Evolutionary conservation across 2,888 invertebrate genomes (phyloP), one percentile per base, ranked within the genome.

Genomic region (Tenthredo mesomela): DNA sequence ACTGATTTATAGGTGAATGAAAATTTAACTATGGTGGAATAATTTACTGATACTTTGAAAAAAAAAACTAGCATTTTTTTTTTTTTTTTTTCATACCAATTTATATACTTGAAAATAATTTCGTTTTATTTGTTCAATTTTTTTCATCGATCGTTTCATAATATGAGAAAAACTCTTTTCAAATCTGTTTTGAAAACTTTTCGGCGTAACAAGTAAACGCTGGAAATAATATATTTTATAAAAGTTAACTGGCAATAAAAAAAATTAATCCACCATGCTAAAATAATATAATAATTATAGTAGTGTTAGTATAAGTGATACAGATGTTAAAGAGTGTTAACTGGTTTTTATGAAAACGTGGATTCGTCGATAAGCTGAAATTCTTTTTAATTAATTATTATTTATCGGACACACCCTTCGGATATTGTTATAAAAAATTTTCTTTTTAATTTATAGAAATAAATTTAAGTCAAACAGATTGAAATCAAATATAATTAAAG

Each of bases 401-500:
- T 61, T 58, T 5, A 37, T 61, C 40, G 25, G 80, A 61, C 61
- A 80, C 61, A 80, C 80, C 80, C 80, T 61, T 40, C n/a, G 61
- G 80, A 61, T 61, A 80, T 37, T 33, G 61, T 33, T 21, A 40
- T 61, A 40, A 40, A 33, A 33, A 33, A n/a, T n/a, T 6, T 33
- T 67, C 4, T 25, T 18, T 67, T 33, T 7, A 67, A 67, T 33
- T 67, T 12, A 18, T 67, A 15, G 33, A 67, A 12, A 73, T 21
- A 21, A 47, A 73, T 21, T 73, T n/a, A 3, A 73, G 37, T 37
- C 50, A 58, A 40, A 50, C 25, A 61, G 12, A 40, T n/a, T 77
- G 84, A n/a, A n/a, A n/a, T n/a, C 84, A 33, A 84, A 85, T 54
- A 75, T 40, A 78, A 43, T 61, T 83, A 29, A 61, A 84, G 40